These are phyloP conservation scores for Drosophila ananassae DNA, from an alignment of 1,140 invertebrate species.

Conservation along the genomic window DNA sequence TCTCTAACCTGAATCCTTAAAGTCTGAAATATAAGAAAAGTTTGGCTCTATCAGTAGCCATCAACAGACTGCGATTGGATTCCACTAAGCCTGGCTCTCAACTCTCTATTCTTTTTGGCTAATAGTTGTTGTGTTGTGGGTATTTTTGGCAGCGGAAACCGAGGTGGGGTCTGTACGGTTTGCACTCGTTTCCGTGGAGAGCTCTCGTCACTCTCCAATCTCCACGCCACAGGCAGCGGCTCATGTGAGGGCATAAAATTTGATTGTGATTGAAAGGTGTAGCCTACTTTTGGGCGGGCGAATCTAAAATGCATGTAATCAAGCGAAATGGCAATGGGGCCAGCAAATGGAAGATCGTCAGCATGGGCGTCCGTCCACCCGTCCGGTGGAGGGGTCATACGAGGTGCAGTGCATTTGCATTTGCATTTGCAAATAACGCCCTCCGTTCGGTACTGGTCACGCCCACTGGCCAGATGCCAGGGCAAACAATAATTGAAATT, in stretches of 20 bases:
- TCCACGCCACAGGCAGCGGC: neutral
- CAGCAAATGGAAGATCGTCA: constrained; percentile 36
- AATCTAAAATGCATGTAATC: constrained; percentile 82
- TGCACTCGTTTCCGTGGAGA: constrained; percentile 31
- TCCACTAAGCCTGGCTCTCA: constrained; percentile 1
- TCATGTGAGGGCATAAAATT: constrained; percentile 70
- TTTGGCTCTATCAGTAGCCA: constrained; percentile 7
- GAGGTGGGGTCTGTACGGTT: constrained; percentile 20
- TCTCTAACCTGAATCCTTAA: neutral
- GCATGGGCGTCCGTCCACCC: neutral
- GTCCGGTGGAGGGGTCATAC: neutral
- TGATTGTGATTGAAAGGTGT: constrained; percentile 83
- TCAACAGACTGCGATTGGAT: constrained; percentile 2
- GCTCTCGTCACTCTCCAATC: constrained; percentile 8
- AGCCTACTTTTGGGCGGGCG: constrained; percentile 77
- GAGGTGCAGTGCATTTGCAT: constrained; percentile 29
- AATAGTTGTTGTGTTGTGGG: constrained; percentile 7
- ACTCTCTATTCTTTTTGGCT: neutral
- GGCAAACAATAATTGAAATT: constrained; percentile 77
- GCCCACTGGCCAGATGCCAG: constrained; percentile 41
- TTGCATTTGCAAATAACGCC: constrained; percentile 60
- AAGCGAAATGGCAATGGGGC: constrained; percentile 73
- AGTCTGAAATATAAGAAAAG: neutral
- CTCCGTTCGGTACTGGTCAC: constrained; percentile 24
- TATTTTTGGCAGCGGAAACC: constrained; percentile 25